Conservation (phyloP, 2,888 invertebrate species). For the Luperina nickerlii region DNA sequence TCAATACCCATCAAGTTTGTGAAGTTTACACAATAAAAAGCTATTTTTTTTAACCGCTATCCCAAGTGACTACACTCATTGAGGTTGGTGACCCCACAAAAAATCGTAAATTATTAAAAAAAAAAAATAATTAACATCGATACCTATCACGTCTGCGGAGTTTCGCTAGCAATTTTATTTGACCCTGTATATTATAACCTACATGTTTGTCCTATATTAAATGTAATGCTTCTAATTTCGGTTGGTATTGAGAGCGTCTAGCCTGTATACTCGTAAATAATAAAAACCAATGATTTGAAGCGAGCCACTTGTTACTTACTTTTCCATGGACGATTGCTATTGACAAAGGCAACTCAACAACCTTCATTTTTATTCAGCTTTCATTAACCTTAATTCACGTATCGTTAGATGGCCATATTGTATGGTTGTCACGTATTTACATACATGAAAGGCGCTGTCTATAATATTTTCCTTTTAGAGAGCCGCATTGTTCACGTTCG, state of each 20-base stretch:
- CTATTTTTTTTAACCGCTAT: too few species aligned
- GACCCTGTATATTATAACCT: too few species aligned
- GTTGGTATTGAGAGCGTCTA: background rate
- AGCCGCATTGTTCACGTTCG: slow-evolving; percentile 41
- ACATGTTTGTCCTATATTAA: background rate
- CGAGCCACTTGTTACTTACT: background rate
- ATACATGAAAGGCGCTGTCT: slow-evolving; percentile 14
- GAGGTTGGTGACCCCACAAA: too few species aligned
- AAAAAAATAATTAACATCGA: too few species aligned
- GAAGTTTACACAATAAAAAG: too few species aligned
- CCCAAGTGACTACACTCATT: too few species aligned
- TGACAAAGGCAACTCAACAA: background rate
- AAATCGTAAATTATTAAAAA: too few species aligned
- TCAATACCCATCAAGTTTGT: too few species aligned
- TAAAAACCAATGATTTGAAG: background rate
- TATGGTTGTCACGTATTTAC: slow-evolving; percentile 38
- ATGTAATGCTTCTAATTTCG: background rate
- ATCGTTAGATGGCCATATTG: background rate
- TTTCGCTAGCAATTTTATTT: too few species aligned
- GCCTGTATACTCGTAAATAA: background rate
- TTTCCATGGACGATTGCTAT: background rate
- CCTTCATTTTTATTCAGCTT: background rate
- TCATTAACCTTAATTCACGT: slow-evolving; percentile 8
- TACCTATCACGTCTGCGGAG: too few species aligned
- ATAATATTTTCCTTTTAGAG: slow-evolving; percentile 52